phyloP scores from a whole-genome alignment of 2,888 invertebrate genomes.

The Ctenicera cuprea region DNA sequence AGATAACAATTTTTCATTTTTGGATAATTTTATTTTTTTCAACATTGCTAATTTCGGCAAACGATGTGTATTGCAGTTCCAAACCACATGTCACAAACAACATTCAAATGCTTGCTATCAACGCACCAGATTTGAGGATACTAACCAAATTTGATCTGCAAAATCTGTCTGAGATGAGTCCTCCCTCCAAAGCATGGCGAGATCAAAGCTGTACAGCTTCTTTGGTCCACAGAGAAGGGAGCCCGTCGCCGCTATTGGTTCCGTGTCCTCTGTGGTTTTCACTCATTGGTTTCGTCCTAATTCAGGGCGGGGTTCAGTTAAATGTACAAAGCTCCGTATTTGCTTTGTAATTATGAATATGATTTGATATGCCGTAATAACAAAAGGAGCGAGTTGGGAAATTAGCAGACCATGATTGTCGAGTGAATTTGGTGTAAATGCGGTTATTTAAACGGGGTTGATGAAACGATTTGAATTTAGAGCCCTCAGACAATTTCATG shows the following conservation, averaged over 20 bases:
- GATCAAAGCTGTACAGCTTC: conserved; percentile 60
- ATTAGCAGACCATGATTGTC: conserved; percentile 71
- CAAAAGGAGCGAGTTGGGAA: conserved; percentile 70
- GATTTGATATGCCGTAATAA: conserved; percentile 71
- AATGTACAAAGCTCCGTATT: conserved; percentile 65
- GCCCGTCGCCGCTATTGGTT: conserved; percentile 60
- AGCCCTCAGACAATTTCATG: conserved; percentile 6
- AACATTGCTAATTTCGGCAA: no score
- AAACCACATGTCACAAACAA: conserved; percentile 48
- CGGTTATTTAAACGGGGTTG: conserved; percentile 69
- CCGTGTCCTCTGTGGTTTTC: conserved; percentile 47
- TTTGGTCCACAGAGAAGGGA: conserved; percentile 58
- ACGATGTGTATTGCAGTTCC: no score
- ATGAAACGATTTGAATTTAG: conserved; percentile 72
- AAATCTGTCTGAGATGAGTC: conserved; percentile 58
- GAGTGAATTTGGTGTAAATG: conserved; percentile 69
- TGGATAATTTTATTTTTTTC: neutral
- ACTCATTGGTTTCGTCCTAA: conserved; percentile 53
- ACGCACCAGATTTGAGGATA: conserved; percentile 59
- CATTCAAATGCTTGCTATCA: conserved; percentile 50
- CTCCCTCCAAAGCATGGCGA: conserved; percentile 60
- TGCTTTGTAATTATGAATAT: conserved; percentile 74
- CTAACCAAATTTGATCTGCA: conserved; percentile 61
- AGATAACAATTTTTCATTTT: neutral
- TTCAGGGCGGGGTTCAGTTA: conserved; percentile 58